Percentiles rank a stretch among this genome's conserved stretches.
Conservation (phyloP, 2,888 invertebrate species). For the Agrilus biguttatus region DNA sequence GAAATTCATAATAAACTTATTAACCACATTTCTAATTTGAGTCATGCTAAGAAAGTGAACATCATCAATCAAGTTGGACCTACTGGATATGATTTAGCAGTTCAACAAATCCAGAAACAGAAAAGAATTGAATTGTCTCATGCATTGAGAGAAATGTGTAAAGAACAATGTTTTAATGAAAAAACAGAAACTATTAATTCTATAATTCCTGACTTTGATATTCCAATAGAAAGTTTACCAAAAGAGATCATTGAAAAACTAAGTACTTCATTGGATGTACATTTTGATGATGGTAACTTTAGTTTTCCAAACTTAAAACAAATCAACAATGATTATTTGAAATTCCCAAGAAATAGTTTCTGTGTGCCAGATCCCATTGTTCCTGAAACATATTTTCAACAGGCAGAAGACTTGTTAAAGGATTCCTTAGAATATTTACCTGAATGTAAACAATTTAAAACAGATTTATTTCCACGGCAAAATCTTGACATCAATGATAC, state of each 20-base stretch:
- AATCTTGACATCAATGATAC: too few relatives aligned
- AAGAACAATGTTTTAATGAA: constrained; percentile 13
- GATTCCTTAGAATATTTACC: background rate
- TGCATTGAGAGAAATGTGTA: constrained; percentile 24
- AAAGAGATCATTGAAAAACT: constrained; percentile 22
- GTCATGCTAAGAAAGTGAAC: constrained; percentile 23
- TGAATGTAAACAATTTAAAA: too few relatives aligned
- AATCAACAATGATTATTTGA: too few relatives aligned
- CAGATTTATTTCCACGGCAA: too few relatives aligned
- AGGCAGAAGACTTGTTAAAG: constrained; percentile 7
- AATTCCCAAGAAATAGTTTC: too few relatives aligned
- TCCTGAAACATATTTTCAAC: constrained; percentile 9
- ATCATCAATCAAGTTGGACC: constrained; percentile 21
- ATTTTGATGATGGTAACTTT: constrained; percentile 7
- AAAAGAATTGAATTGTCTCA: constrained; percentile 26
- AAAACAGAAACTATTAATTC: constrained; percentile 21
- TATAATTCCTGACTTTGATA: constrained; percentile 27
- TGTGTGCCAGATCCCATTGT: constrained; percentile 2
- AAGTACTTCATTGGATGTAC: constrained; percentile 18
- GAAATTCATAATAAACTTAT: constrained; percentile 26
- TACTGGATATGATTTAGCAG: constrained; percentile 22
- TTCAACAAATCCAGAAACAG: constrained; percentile 25
- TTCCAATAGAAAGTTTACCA: constrained; percentile 26
- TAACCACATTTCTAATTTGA: constrained; percentile 24
- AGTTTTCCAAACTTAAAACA: too few relatives aligned